Evolutionary conservation across 2,797 vertebrate genomes (phyloP).

Genomic region (Arrhamphus sclerolepis): DNA sequence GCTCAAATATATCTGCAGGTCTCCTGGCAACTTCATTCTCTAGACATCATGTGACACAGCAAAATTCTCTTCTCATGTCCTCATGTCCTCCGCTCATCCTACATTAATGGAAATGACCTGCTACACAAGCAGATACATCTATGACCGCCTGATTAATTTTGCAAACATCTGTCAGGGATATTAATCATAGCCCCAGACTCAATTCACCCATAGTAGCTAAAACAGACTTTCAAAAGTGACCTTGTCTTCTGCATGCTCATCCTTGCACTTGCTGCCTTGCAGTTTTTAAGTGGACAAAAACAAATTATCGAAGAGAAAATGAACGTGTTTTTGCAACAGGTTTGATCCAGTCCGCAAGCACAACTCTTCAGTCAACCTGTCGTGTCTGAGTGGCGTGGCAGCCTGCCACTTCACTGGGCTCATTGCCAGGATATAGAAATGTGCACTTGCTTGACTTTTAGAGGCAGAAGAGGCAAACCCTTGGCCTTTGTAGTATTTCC

Average conservation of each 20-base stretch:
- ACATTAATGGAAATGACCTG: constrained; percentile 52
- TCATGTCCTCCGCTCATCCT: constrained; percentile 35
- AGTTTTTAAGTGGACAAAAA: constrained; percentile 42
- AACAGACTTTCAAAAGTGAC: constrained; percentile 66
- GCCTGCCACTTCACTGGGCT: constrained; percentile 26
- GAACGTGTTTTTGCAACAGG: constrained; percentile 34
- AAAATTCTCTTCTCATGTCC: constrained; percentile 34
- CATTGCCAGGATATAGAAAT: constrained; percentile 20
- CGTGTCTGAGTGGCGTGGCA: constrained; percentile 30
- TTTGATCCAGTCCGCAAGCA: constrained; percentile 22
- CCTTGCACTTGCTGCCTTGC: constrained; percentile 34
- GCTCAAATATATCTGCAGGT: not conserved
- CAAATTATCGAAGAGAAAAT: constrained; percentile 22
- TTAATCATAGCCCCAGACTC: constrained; percentile 45
- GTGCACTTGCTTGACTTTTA: constrained; percentile 40
- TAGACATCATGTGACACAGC: constrained; percentile 26
- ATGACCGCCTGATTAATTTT: constrained; percentile 56
- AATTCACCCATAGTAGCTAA: constrained; percentile 35
- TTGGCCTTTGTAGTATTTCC: constrained; percentile 28
- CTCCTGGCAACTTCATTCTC: constrained; percentile 26
- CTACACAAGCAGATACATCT: constrained; percentile 42
- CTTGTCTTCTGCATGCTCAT: constrained; percentile 24
- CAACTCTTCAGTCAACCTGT: constrained; percentile 6
- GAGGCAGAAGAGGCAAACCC: constrained; percentile 20
- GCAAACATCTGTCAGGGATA: constrained; percentile 37